Evolutionary conservation across 2,888 invertebrate genomes (phyloP).

Genomic region (Drosophila anomalipes): DNA sequence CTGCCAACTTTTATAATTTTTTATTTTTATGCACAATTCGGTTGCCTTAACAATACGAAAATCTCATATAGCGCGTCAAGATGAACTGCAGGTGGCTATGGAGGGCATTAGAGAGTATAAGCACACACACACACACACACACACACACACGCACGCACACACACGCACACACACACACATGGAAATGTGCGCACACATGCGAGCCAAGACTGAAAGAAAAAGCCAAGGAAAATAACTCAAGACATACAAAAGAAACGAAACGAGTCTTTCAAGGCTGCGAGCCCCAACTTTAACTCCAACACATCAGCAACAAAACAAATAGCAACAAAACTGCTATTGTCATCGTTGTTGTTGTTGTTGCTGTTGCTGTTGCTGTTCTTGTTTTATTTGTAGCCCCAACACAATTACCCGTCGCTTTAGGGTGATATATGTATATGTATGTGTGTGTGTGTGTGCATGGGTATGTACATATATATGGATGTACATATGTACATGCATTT

Average conservation of each 20-base stretch:
- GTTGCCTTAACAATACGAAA: slow-evolving; percentile 54
- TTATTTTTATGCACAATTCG: slow-evolving; percentile 77
- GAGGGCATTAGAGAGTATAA: background rate
- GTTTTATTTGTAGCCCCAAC: slow-evolving; percentile 34
- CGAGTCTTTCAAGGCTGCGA: slow-evolving; percentile 60
- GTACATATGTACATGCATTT: background rate
- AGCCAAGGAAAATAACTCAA: slow-evolving; percentile 46
- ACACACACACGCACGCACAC: background rate
- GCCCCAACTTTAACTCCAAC: slow-evolving; percentile 9
- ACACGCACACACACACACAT: slow-evolving; percentile 9
- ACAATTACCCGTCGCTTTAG: slow-evolving; percentile 67
- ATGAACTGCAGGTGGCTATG: slow-evolving; percentile 47
- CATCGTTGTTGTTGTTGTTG: slow-evolving; percentile 52
- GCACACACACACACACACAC: slow-evolving; percentile 18
- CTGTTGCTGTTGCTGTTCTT: slow-evolving; percentile 7
- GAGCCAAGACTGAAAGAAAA: slow-evolving; percentile 58
- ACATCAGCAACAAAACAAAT: slow-evolving; percentile 46
- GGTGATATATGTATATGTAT: slow-evolving; percentile 31
- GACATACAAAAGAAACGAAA: slow-evolving; percentile 28
- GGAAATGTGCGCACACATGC: slow-evolving; percentile 3
- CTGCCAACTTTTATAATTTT: slow-evolving; percentile 82
- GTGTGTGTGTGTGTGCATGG: background rate
- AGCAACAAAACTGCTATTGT: slow-evolving; percentile 58
- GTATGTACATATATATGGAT: background rate
- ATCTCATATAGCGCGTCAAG: slow-evolving; percentile 69